A percentile compares a stretch with the other conserved stretches of the same genome.
Evolutionary conservation across 2,797 vertebrate species (phyloP).

Genomic region (Alosa sapidissima): DNA sequence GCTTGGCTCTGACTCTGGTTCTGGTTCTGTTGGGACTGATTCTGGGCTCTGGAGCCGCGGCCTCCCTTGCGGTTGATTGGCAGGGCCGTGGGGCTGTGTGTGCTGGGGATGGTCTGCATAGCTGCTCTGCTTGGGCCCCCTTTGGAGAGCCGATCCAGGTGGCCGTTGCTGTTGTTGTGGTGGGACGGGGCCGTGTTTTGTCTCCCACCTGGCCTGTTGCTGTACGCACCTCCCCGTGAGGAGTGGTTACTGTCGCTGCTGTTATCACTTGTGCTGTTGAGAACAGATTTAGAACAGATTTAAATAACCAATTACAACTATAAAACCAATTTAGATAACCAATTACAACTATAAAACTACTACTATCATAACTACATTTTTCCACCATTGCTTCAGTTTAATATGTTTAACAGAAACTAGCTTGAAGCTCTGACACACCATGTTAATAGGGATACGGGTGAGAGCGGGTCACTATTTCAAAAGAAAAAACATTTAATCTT

Average conservation of each 20-base stretch:
- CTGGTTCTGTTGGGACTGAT: conserved; percentile 63
- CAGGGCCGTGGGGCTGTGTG: conserved; percentile 44
- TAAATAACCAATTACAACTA: no score
- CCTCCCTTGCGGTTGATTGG: conserved; percentile 34
- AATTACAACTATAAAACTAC: no score
- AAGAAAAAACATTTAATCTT: background rate
- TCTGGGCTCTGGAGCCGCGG: conserved; percentile 68
- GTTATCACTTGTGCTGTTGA: conserved; percentile 74
- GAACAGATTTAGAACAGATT: no score
- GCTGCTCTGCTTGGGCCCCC: conserved; percentile 72
- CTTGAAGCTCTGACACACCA: background rate
- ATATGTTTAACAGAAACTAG: background rate
- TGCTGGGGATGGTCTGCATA: conserved; percentile 59
- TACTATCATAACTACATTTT: background rate
- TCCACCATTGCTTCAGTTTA: background rate
- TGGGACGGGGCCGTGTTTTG: conserved; percentile 68
- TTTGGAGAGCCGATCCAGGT: conserved; percentile 65
- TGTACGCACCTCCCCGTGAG: conserved; percentile 70
- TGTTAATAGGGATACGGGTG: background rate
- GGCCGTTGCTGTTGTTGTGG: conserved; percentile 71
- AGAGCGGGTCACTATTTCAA: background rate
- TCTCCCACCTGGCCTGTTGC: conserved; percentile 68
- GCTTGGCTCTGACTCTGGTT: conserved; percentile 50
- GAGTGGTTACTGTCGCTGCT: conserved; percentile 71
- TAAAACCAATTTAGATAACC: no score